A percentile compares a stretch with the other conserved stretches of the same genome.
Conservation (phyloP, 1,140 invertebrate species). For the Fragariocoptes setiger region DNA sequence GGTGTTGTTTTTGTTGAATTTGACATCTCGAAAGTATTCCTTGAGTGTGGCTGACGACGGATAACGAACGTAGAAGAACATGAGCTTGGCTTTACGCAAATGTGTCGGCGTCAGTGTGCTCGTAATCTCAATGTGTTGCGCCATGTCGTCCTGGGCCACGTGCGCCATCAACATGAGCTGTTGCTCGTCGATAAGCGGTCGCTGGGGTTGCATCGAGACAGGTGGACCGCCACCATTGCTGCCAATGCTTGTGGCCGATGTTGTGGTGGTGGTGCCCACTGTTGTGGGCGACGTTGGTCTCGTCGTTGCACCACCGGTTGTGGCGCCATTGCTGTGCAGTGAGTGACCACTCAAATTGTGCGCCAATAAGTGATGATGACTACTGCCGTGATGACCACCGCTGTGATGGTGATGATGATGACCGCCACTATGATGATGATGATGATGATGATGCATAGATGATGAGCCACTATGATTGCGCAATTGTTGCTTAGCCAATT, state of each 20-base stretch:
- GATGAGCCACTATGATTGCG: no score
- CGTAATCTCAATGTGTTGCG: constrained; percentile 14
- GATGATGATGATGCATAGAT: neutral
- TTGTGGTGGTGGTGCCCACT: constrained; percentile 2
- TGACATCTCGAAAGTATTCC: constrained; percentile 99
- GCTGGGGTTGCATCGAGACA: constrained; percentile 3
- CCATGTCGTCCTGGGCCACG: constrained; percentile 11
- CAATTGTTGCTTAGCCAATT: no score
- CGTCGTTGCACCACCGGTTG: neutral
- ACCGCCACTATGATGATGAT: neutral
- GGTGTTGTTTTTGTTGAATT: constrained; percentile 99
- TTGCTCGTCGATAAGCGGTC: neutral
- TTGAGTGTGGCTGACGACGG: constrained; percentile 90
- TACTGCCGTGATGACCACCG: neutral
- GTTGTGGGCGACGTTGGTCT: neutral
- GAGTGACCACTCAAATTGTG: neutral
- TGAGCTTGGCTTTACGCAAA: constrained; percentile 94
- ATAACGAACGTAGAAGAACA: constrained; percentile 99
- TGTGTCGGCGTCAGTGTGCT: constrained; percentile 96
- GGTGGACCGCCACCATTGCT: constrained; percentile 19
- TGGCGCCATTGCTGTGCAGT: neutral
- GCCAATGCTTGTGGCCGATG: constrained; percentile 14
- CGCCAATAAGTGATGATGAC: neutral
- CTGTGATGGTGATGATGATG: neutral
- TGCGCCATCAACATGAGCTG: constrained; percentile 6